Percentiles rank a stretch among this genome's conserved stretches.
Evolutionary conservation across 2,888 invertebrate species (phyloP).

Genomic region (Tinea semifulvella): DNA sequence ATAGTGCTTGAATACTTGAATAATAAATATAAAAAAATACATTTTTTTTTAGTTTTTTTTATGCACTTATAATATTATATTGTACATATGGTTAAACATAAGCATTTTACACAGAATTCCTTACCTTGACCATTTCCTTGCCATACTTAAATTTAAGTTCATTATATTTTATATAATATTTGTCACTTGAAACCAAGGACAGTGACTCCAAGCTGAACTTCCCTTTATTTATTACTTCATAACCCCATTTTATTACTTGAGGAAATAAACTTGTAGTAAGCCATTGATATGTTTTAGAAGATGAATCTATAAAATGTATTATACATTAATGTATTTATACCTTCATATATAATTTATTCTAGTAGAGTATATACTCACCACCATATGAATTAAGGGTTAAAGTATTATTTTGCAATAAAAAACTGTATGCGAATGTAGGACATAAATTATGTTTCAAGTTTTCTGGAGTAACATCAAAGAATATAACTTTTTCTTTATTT

Average conservation of each 20-base stretch:
- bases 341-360: constrained; percentile 1
- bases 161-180: constrained; percentile 77
- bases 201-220: constrained; percentile 59
- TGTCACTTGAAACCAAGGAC: constrained; percentile 70
- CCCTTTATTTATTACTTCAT: background rate
- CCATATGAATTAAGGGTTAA: constrained; percentile 45
- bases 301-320: constrained; percentile 33
- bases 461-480: constrained; percentile 50
- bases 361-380: constrained; percentile 29
- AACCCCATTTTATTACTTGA: constrained; percentile 71
- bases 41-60: too few species aligned
- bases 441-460: constrained; percentile 40
- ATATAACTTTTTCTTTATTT: constrained; percentile 38
- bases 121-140: constrained; percentile 73
- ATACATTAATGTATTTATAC: constrained; percentile 13
- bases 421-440: constrained; percentile 56
- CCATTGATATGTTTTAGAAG: constrained; percentile 54
- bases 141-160: constrained; percentile 83
- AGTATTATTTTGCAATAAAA: constrained; percentile 39
- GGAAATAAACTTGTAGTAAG: constrained; percentile 63
- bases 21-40: too few species aligned
- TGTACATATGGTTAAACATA: too few species aligned
- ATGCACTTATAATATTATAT: too few species aligned
- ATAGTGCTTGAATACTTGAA: too few species aligned
- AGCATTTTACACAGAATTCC: too few species aligned